Conservation (phyloP, 1,140 invertebrate species). For the Episyrphus balteatus region DNA sequence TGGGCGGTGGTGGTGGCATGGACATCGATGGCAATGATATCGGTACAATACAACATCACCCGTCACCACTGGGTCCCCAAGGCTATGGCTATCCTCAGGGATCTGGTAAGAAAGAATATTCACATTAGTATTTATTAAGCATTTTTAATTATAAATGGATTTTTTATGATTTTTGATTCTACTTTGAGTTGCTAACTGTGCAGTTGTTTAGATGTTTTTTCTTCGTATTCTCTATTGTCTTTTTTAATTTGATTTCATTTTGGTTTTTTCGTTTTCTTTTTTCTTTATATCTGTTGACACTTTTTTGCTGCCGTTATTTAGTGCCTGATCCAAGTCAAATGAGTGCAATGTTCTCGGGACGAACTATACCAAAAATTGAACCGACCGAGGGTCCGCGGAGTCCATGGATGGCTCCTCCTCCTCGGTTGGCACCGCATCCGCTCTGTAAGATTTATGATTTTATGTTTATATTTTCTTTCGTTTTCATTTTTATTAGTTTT, state of each 20-base stretch:
- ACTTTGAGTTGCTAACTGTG: background rate
- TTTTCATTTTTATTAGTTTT: constrained; percentile 11
- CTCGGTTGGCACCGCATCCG: constrained; percentile 39
- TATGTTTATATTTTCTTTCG: constrained; percentile 39
- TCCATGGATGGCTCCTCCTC: constrained; percentile 31
- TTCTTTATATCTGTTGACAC: constrained; percentile 4
- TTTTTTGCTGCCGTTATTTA: constrained; percentile 14
- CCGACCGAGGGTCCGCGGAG: constrained; percentile 28
- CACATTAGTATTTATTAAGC: background rate
- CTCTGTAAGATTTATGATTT: constrained; percentile 45
- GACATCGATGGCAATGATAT: constrained; percentile 62
- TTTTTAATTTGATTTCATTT: constrained; percentile 11
- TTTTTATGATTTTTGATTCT: background rate
- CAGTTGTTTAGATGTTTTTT: constrained; percentile 2
- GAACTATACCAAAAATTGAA: constrained; percentile 41
- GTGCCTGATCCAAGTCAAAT: constrained; percentile 39
- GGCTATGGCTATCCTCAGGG: constrained; percentile 31
- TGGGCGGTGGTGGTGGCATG: constrained; percentile 42
- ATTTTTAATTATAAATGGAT: background rate
- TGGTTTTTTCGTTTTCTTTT: constrained; percentile 13
- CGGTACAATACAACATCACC: constrained; percentile 74
- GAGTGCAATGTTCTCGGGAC: constrained; percentile 39
- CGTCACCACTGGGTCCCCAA: constrained; percentile 44
- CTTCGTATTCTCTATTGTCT: background rate
- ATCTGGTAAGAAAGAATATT: constrained; percentile 22